Percentiles rank a stretch among this genome's conserved stretches.
Evolutionary conservation across 2,797 vertebrate species (phyloP).

Genomic region (Myiotriccus ornatus): DNA sequence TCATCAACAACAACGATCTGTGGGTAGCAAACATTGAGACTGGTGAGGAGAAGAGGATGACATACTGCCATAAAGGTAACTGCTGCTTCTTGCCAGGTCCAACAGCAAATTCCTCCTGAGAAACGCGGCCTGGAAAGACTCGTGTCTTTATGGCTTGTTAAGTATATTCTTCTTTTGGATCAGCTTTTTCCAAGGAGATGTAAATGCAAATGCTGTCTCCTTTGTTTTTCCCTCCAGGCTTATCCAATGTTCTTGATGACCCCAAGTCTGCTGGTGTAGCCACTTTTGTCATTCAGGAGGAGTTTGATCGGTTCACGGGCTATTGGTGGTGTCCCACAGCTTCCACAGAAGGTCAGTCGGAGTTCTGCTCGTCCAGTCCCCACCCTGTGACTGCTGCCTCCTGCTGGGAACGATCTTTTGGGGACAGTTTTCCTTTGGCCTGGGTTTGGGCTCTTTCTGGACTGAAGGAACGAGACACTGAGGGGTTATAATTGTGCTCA

Average conservation of each 20-base stretch:
- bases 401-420: not conserved
- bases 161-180: not conserved
- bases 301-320: conserved; percentile 96
- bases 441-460: not conserved
- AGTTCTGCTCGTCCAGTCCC: not conserved
- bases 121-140: not conserved
- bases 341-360: conserved; percentile 85
- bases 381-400: not conserved
- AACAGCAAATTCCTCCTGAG: not conserved
- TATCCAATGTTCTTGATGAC: conserved; percentile 91
- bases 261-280: conserved; percentile 94
- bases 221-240: conserved; percentile 73
- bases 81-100: not conserved
- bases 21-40: conserved; percentile 93
- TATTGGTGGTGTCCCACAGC: conserved; percentile 96
- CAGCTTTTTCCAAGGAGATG: not conserved
- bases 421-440: not conserved
- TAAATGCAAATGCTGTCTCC: not conserved
- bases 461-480: not conserved
- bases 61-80: conserved; percentile 80
- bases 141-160: not conserved
- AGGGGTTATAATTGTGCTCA: not conserved
- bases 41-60: conserved; percentile 79
- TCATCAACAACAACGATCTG: conserved; percentile 94
- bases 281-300: conserved; percentile 98